Percentiles rank a stretch among this genome's conserved stretches.
These are phyloP conservation scores for Aleiodes testaceus DNA, from an alignment of 2,888 invertebrate species.

Conservation along the genomic window DNA sequence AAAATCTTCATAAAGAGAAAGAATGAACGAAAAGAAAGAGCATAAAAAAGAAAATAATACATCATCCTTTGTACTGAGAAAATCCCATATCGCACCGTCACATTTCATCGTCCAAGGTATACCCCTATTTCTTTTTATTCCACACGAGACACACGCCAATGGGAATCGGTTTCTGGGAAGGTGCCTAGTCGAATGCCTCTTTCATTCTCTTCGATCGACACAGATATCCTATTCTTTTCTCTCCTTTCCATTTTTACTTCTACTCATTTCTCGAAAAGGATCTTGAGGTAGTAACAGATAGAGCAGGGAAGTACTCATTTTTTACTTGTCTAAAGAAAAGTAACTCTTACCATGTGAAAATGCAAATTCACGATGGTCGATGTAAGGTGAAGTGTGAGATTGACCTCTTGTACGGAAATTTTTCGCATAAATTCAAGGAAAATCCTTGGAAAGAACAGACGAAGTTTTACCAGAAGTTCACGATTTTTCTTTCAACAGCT, in stretches of 20 bases:
- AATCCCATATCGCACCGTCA: not conserved
- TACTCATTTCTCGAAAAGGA: not conserved
- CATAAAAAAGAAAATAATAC: no score
- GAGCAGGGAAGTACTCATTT: no score
- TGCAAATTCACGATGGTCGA: not conserved
- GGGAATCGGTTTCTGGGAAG: slow-evolving; percentile 15
- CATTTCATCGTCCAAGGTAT: slow-evolving; percentile 5
- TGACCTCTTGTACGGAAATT: not conserved
- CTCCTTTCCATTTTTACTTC: not conserved
- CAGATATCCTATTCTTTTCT: slow-evolving; percentile 32
- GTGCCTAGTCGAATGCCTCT: slow-evolving; percentile 30
- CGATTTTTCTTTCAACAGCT: no score
- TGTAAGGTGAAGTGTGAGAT: not conserved
- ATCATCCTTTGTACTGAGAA: slow-evolving; percentile 1
- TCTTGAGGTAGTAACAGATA: no score
- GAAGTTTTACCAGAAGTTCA: no score
- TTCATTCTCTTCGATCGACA: slow-evolving; percentile 24
- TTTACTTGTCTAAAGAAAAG: no score
- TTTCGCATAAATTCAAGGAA: not conserved
- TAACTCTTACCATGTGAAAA: not conserved
- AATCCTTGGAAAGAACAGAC: no score
- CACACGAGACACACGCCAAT: slow-evolving; percentile 5
- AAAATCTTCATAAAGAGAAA: no score
- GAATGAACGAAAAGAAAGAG: no score
- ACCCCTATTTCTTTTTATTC: slow-evolving; percentile 1